Percentiles rank a stretch among this genome's conserved stretches.
Conservation (phyloP, 1,140 invertebrate genomes). For the Acromyrmex heyeri region DNA sequence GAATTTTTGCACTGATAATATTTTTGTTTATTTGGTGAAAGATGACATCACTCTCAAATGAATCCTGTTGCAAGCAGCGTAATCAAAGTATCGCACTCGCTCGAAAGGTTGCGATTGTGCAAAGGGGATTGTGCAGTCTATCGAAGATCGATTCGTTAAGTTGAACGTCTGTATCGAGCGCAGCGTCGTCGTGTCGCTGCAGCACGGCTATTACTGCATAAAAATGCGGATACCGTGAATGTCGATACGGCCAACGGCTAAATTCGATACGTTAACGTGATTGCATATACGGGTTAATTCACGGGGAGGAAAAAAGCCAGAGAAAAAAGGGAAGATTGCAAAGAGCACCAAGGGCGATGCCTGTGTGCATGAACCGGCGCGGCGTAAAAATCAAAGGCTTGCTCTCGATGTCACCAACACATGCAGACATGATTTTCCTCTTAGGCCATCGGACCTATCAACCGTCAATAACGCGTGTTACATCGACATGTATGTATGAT, state of each 20-base stretch:
- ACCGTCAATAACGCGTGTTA: constrained; percentile 69
- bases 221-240: constrained; percentile 47
- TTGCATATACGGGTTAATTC: constrained; percentile 66
- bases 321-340: constrained; percentile 38
- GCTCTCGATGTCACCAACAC: constrained; percentile 56
- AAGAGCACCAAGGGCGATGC: constrained; percentile 39
- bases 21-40: constrained; percentile 17
- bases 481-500: constrained; percentile 60
- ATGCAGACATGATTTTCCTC: constrained; percentile 70
- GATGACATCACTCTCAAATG: constrained; percentile 34
- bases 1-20: too few species aligned
- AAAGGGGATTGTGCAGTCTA: constrained; percentile 54
- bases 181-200: not conserved
- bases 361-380: constrained; percentile 64
- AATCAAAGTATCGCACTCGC: constrained; percentile 45
- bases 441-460: constrained; percentile 66
- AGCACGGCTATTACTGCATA: constrained; percentile 46
- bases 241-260: constrained; percentile 36
- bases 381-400: constrained; percentile 75
- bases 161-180: constrained; percentile 52
- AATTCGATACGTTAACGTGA: constrained; percentile 75
- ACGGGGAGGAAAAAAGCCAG: constrained; percentile 56
- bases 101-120: constrained; percentile 1
- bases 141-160: constrained; percentile 61
- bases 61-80: constrained; percentile 15